A percentile compares a stretch with the other conserved stretches of the same genome.
phyloP scores from a whole-genome alignment of 1,140 invertebrate species.

The Diorhabda elongata region DNA sequence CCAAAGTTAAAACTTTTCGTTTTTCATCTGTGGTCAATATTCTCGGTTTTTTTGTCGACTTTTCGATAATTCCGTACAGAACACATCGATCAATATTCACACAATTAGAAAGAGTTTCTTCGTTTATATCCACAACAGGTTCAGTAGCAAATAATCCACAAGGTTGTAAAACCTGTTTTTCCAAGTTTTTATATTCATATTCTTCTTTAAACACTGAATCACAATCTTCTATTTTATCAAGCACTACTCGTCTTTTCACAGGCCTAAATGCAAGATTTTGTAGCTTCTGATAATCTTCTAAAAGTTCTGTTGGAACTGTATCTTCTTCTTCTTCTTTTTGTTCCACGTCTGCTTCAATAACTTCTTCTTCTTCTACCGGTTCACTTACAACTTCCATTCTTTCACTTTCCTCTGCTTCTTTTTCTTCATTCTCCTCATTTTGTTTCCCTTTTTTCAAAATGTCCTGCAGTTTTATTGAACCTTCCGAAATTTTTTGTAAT shows the following conservation, averaged over 20 bases:
- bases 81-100: conserved; percentile 33
- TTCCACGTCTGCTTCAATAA: not conserved
- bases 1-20: conserved; percentile 27
- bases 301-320: not conserved
- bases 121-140: conserved; percentile 1
- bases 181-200: conserved; percentile 29
- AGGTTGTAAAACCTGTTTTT: conserved; percentile 20
- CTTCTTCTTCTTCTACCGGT: not conserved
- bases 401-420: conserved; percentile 11
- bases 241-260: not conserved
- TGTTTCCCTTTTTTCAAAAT: conserved; percentile 1
- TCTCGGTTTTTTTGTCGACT: conserved; percentile 18
- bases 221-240: conserved; percentile 9
- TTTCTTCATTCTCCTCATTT: not conserved
- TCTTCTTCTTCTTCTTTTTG: not conserved
- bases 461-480: conserved; percentile 29
- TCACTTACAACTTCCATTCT: conserved; percentile 1
- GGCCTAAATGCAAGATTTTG: conserved; percentile 6
- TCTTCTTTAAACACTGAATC: conserved; percentile 11
- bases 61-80: conserved; percentile 24
- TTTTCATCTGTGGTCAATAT: conserved; percentile 28
- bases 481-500: conserved; percentile 31
- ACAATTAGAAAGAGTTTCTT: conserved; percentile 21
- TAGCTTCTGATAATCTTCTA: conserved; percentile 15
- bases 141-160: not conserved